A percentile compares a stretch with the other conserved stretches of the same genome.
Conservation (phyloP, 1,140 invertebrate genomes). For the Drosophila pseudoobscura region DNA sequence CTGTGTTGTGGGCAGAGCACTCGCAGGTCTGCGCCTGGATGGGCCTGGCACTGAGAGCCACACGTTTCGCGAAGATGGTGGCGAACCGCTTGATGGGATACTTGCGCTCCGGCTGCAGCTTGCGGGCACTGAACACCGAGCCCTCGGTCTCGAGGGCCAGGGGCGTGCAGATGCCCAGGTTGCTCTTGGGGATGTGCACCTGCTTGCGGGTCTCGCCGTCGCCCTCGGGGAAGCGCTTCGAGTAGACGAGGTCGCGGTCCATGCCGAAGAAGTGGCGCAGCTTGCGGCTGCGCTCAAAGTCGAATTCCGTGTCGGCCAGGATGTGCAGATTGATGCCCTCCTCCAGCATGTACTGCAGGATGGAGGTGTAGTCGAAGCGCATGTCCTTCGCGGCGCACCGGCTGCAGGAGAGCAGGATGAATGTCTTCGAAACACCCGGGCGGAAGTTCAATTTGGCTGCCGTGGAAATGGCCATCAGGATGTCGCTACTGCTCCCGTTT, state of each 20-base stretch:
- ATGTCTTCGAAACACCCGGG: constrained; percentile 92
- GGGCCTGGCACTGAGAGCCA: constrained; percentile 87
- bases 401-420: constrained; percentile 92
- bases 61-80: constrained; percentile 88
- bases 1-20: constrained; percentile 88
- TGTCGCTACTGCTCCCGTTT: constrained; percentile 85
- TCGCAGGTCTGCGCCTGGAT: constrained; percentile 89
- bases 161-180: constrained; percentile 90
- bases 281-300: constrained; percentile 87
- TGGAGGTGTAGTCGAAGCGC: constrained; percentile 90
- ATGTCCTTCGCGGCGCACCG: constrained; percentile 88
- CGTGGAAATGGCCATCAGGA: constrained; percentile 90
- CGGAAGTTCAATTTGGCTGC: constrained; percentile 91
- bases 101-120: constrained; percentile 85
- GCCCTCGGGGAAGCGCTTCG: constrained; percentile 89
- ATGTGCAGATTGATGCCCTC: constrained; percentile 92
- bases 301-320: constrained; percentile 91
- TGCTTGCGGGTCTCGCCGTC: constrained; percentile 88
- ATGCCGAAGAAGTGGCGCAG: constrained; percentile 91
- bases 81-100: constrained; percentile 87
- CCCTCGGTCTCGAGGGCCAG: constrained; percentile 93
- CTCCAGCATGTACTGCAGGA: constrained; percentile 91
- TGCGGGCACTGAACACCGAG: constrained; percentile 87
- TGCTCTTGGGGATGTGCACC: constrained; percentile 89
- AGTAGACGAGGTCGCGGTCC: constrained; percentile 89